Percentiles rank a stretch among this genome's conserved stretches.
These are phyloP conservation scores for Petrocephalus schoutedeni DNA, from an alignment of 2,797 vertebrate genomes.

Conservation along the genomic window DNA sequence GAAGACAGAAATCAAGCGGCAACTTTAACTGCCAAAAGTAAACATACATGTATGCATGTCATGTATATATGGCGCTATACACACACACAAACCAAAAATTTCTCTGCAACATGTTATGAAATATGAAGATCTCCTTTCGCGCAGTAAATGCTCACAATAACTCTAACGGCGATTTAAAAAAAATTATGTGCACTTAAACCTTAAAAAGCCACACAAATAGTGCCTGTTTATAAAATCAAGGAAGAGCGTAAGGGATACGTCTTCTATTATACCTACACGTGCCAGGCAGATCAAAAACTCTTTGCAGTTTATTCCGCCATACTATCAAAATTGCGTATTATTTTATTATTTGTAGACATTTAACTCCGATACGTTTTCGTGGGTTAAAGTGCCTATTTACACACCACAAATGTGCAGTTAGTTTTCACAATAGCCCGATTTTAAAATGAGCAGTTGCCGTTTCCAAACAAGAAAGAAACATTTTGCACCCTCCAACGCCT, in stretches of 20 bases:
- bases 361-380: constrained; percentile 13
- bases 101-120: neutral
- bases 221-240: neutral
- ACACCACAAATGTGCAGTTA: constrained; percentile 30
- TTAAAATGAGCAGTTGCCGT: constrained; percentile 50
- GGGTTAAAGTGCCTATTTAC: constrained; percentile 23
- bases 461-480: constrained; percentile 55
- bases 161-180: neutral
- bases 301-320: neutral
- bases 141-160: neutral
- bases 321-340: neutral
- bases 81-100: neutral
- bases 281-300: neutral
- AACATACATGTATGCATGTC: neutral
- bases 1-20: constrained; percentile 50
- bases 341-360: constrained; percentile 1
- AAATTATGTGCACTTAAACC: neutral
- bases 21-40: constrained; percentile 21
- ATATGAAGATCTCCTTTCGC: neutral
- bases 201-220: neutral
- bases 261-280: neutral
- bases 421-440: constrained; percentile 46
- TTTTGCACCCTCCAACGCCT: constrained; percentile 57
- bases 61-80: neutral
- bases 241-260: neutral